Evolutionary conservation across 1,140 invertebrate genomes (phyloP), one percentile per base, ranked within the genome.

Genomic region (Triops longicaudatus): DNA sequence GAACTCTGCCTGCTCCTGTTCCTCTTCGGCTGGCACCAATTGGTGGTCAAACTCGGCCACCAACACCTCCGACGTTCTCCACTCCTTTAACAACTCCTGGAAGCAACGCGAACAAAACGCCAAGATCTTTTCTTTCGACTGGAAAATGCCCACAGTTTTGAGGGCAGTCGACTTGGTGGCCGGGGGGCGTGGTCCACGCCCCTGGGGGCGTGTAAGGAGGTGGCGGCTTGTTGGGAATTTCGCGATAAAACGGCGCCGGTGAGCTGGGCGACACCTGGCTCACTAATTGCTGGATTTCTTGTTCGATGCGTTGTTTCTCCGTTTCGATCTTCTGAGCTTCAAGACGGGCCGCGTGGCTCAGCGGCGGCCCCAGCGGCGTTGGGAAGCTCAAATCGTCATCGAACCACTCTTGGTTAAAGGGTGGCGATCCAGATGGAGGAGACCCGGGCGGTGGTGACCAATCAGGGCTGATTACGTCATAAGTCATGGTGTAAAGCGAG

Each of bases 221-320:
- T 9, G 90, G 90, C 11, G 90, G 90, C 81, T 91, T 91, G 79
- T 89, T 89, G n/a, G 90, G 89, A 77, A 91, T 90, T 82, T 89
- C 88, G 43, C 89, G 83, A 77, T 88, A 90, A 50, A 85, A 41
- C 1, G 73, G 37, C 1, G 76, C 73, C 41, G 42, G 41, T 41
- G 74, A n/a, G 72, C 72, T 73, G 7, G 50, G 50, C 50, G 50
- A 10, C 14, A 63, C 50, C 22, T 63, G 50, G 50, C 22, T 63
- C 10, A 63, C 50, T n/a, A 77, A 31, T 41, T 73, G 73, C 43
- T 77, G 76, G n/a, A 77, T 77, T 43, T 77, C 76, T 41, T 77
- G 28, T 42, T 77, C 72, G 26, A 77, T 77, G n/a, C 76, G 72
- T 42, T 77, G 73, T 43, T 77, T 72, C 44, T 77, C 71, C 9